Percentiles rank a stretch among this genome's conserved stretches.
Evolutionary conservation across 2,888 invertebrate genomes (phyloP).

Genomic region (Lagria hirta): DNA sequence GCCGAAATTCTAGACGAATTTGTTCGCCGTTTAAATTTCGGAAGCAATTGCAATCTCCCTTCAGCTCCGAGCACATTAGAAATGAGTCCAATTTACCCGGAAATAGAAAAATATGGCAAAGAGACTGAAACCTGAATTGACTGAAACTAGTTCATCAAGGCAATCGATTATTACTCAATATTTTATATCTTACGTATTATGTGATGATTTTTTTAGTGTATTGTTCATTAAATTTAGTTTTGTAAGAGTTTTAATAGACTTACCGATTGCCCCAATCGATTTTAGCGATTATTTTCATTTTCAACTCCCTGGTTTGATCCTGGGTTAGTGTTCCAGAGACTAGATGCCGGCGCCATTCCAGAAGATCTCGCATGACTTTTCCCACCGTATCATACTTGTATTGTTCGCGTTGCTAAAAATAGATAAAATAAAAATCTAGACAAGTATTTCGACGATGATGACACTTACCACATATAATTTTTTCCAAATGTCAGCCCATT

Average conservation of each 20-base stretch:
- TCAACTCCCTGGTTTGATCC: conserved; percentile 84
- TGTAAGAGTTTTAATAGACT: conserved; percentile 59
- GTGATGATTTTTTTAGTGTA: conserved; percentile 8
- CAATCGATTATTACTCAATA: conserved; percentile 14
- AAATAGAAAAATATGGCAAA: conserved; percentile 75
- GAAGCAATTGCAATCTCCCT: conserved; percentile 71
- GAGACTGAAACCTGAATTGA: conserved; percentile 82
- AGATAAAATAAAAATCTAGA: background rate
- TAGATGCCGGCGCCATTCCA: conserved; percentile 82
- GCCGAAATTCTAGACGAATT: conserved; percentile 79
- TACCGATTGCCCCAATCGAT: conserved; percentile 97
- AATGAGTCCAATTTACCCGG: conserved; percentile 83
- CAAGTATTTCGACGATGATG: conserved; percentile 2
- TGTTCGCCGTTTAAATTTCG: conserved; percentile 68
- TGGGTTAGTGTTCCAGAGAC: conserved; percentile 87
- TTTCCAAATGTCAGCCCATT: conserved; percentile 95
- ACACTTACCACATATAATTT: conserved; percentile 83
- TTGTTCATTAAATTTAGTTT: conserved; percentile 1
- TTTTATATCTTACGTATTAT: conserved; percentile 19
- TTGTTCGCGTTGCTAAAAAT: conserved; percentile 72
- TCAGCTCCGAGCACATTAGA: conserved; percentile 86
- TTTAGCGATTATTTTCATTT: conserved; percentile 84
- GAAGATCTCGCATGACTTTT: conserved; percentile 86
- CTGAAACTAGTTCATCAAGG: no score
- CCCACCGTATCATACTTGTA: conserved; percentile 84